These are phyloP conservation scores for Notamacropus eugenii DNA, from an alignment of 2,797 vertebrate species.

Conservation along the genomic window DNA sequence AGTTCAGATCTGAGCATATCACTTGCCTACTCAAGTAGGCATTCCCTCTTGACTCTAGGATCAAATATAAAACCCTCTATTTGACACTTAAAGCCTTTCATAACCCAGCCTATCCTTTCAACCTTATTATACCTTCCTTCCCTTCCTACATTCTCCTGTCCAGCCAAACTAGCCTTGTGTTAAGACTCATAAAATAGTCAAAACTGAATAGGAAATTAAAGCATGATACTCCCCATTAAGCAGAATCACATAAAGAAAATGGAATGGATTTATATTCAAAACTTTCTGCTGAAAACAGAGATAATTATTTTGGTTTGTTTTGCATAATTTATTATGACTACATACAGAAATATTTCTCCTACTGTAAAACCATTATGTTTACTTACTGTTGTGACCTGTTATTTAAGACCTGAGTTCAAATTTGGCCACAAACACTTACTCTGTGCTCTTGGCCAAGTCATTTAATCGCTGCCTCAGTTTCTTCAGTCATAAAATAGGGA, in stretches of 20 bases:
- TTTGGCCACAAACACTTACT: background rate
- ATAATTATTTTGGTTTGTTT: background rate
- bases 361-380: background rate
- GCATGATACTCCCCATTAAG: background rate
- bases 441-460: background rate
- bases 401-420: background rate
- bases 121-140: background rate
- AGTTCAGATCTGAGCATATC: background rate
- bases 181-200: background rate
- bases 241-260: background rate
- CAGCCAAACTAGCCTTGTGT: background rate
- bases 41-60: background rate
- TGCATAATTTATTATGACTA: background rate
- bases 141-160: background rate
- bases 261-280: background rate
- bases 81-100: background rate
- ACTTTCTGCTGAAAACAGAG: background rate
- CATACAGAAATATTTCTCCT: background rate
- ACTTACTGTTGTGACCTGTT: background rate
- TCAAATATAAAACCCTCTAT: background rate
- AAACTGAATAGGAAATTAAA: background rate
- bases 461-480: background rate
- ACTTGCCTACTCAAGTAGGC: background rate
- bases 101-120: background rate
- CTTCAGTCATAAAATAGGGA: background rate